Evolutionary conservation across 2,113 vertebrate genomes (phyloP).

Genomic region (Calonectris borealis): DNA sequence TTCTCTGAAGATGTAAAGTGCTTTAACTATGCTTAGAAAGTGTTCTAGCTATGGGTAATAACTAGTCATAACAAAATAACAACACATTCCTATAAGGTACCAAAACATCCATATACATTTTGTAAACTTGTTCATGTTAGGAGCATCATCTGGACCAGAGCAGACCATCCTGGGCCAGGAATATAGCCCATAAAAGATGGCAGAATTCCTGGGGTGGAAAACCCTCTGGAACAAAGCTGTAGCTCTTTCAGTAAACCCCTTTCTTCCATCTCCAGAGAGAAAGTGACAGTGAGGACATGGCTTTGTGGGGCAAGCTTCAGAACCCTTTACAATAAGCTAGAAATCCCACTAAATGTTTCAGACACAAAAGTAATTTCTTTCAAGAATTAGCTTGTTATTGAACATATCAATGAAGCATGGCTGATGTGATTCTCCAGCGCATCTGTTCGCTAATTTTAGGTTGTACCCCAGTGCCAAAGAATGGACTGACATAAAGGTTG

Average conservation of each 20-base stretch:
- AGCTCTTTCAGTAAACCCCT: background rate
- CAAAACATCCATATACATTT: background rate
- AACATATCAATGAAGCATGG: background rate
- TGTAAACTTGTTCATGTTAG: background rate
- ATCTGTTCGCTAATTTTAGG: background rate
- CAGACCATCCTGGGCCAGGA: background rate
- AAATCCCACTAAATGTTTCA: background rate
- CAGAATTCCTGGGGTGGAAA: background rate
- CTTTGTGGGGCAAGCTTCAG: background rate
- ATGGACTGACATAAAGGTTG: background rate
- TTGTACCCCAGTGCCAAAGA: background rate
- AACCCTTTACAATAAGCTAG: background rate
- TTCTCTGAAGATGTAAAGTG: background rate
- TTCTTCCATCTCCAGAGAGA: background rate
- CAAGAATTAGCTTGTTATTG: background rate
- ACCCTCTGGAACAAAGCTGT: background rate
- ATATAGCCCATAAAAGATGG: background rate
- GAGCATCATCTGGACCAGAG: background rate
- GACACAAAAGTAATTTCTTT: background rate
- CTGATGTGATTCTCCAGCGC: background rate
- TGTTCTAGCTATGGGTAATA: background rate
- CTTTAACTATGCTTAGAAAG: background rate
- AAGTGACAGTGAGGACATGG: background rate
- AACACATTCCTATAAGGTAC: background rate
- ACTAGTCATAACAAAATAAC: background rate